These are phyloP conservation scores for Oryzias celebensis DNA, from an alignment of 2,113 vertebrate genomes.

Conservation along the genomic window DNA sequence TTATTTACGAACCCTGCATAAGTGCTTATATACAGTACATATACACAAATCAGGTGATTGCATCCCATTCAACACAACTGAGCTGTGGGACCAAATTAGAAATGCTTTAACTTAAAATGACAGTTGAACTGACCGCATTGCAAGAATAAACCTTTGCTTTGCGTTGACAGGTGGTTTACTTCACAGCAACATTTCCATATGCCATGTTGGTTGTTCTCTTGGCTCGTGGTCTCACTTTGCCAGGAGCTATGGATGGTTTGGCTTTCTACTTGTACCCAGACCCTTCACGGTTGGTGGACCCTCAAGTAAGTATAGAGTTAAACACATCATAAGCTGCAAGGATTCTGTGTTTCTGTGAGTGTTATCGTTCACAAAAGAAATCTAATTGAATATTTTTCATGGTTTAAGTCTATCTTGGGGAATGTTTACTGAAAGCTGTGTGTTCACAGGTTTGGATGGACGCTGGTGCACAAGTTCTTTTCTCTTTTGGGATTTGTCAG, in stretches of 20 bases:
- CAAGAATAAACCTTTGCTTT: slow-evolving; percentile 5
- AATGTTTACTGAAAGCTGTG: slow-evolving; percentile 4
- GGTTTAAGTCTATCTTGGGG: not conserved
- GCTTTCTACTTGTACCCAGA: slow-evolving; percentile 89
- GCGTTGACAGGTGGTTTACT: slow-evolving; percentile 85
- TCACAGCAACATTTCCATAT: slow-evolving; percentile 91
- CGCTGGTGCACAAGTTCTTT: slow-evolving; percentile 74
- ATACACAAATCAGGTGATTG: too few relatives aligned
- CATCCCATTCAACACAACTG: too few relatives aligned
- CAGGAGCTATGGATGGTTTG: slow-evolving; percentile 83
- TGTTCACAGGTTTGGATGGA: slow-evolving; percentile 75
- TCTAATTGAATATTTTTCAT: not conserved
- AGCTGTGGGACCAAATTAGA: too few relatives aligned
- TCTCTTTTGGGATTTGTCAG: slow-evolving; percentile 75
- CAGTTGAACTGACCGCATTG: not conserved
- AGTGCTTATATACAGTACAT: too few relatives aligned
- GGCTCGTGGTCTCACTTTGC: slow-evolving; percentile 84
- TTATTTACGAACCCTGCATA: too few relatives aligned
- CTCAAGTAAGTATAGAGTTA: slow-evolving; percentile 79
- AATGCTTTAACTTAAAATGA: too few relatives aligned
- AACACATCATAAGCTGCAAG: not conserved
- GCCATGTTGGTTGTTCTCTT: slow-evolving; percentile 85
- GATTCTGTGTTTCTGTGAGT: too few relatives aligned
- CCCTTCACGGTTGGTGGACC: slow-evolving; percentile 82
- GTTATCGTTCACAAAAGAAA: too few relatives aligned